A percentile compares a stretch with the other conserved stretches of the same genome.
Evolutionary conservation across 1,140 invertebrate species (phyloP).

Genomic region (Melanaphis sacchari): DNA sequence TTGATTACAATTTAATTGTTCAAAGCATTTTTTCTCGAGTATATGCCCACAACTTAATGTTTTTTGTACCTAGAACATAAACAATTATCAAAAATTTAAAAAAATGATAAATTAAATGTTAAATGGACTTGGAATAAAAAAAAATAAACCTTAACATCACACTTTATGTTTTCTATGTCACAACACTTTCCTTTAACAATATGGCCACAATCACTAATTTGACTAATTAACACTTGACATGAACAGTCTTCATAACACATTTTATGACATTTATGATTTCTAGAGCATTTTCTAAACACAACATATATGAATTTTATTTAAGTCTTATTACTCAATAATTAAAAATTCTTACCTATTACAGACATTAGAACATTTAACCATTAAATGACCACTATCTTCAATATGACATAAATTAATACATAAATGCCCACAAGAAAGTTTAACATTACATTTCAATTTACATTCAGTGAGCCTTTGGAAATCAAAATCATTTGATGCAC

Average conservation of each 20-base stretch:
- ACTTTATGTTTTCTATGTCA: background rate
- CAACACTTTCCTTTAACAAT: constrained; percentile 7
- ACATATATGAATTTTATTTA: background rate
- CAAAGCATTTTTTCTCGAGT: constrained; percentile 11
- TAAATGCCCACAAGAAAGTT: constrained; percentile 67
- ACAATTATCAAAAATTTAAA: background rate
- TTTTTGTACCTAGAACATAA: constrained; percentile 1
- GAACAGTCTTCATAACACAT: constrained; percentile 65
- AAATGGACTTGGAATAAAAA: background rate
- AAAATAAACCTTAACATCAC: constrained; percentile 1
- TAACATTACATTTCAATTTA: constrained; percentile 61
- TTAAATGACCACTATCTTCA: constrained; percentile 65
- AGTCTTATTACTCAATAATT: too few relatives aligned
- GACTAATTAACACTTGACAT: constrained; percentile 64
- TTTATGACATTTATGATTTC: constrained; percentile 65
- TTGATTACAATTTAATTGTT: background rate
- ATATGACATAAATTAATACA: constrained; percentile 68
- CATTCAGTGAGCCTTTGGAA: constrained; percentile 62
- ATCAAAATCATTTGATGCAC: background rate
- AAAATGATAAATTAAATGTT: background rate
- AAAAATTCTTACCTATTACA: constrained; percentile 14
- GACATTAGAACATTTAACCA: constrained; percentile 64
- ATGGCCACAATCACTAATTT: constrained; percentile 66
- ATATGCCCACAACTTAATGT: constrained; percentile 12
- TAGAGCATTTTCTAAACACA: background rate